These are phyloP conservation scores for Clunio marinus DNA, from an alignment of 2,888 invertebrate genomes.

Conservation along the genomic window DNA sequence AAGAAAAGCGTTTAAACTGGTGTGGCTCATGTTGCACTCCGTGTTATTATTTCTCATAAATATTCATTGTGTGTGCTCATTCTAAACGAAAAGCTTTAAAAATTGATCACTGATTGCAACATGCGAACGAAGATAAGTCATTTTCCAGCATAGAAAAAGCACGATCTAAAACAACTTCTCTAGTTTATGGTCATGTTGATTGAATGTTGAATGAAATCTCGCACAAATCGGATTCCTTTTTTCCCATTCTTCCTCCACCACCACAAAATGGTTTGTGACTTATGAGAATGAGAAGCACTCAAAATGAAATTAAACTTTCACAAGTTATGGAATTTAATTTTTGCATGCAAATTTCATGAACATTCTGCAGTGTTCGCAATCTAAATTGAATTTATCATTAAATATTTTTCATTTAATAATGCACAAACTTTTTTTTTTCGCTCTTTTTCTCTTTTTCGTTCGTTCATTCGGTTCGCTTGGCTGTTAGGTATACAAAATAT, in stretches of 20 bases:
- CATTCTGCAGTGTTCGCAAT: not conserved
- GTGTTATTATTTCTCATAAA: not conserved
- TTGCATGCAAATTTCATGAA: not conserved
- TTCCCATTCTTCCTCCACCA: too few species aligned
- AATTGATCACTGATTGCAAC: not conserved
- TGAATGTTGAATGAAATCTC: too few species aligned
- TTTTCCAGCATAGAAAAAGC: not conserved
- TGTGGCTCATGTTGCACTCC: not conserved
- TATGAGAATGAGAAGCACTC: too few species aligned
- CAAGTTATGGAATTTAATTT: not conserved
- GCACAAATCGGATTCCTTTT: too few species aligned
- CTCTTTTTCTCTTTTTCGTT: not conserved
- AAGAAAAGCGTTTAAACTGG: not conserved
- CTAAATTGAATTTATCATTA: not conserved
- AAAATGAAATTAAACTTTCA: not conserved
- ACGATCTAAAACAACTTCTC: not conserved
- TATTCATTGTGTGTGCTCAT: not conserved
- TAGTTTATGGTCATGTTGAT: too few species aligned
- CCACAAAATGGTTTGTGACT: too few species aligned
- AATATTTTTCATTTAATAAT: not conserved
- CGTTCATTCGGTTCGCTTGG: not conserved
- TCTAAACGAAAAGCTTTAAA: not conserved
- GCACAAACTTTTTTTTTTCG: not conserved
- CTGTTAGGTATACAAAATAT: too few species aligned
- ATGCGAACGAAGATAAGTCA: not conserved